phyloP scores from a whole-genome alignment of 2,888 invertebrate genomes.

The Eledona agricola region DNA sequence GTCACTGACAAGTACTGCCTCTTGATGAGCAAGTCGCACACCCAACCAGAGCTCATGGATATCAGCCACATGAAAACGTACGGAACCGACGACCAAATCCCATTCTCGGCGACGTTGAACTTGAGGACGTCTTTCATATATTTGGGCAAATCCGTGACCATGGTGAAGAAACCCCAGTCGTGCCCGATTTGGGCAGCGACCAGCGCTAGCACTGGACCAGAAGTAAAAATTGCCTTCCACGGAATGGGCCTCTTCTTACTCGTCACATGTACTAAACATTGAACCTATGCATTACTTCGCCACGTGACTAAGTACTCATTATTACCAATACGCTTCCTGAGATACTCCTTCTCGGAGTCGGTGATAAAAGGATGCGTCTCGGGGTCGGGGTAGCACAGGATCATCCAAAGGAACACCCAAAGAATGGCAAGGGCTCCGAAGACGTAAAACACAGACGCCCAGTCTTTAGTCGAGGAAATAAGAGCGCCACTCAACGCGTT shows the following conservation, averaged over 20 bases:
- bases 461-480: slow-evolving; percentile 71
- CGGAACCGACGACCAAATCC: slow-evolving; percentile 70
- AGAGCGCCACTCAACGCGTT: slow-evolving; percentile 74
- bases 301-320: slow-evolving; percentile 2
- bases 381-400: slow-evolving; percentile 66
- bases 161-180: slow-evolving; percentile 76
- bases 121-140: slow-evolving; percentile 75
- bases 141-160: slow-evolving; percentile 76
- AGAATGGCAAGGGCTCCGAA: slow-evolving; percentile 78
- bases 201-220: slow-evolving; percentile 77
- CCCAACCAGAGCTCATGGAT: slow-evolving; percentile 70
- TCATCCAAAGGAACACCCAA: slow-evolving; percentile 68
- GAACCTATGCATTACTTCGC: neutral
- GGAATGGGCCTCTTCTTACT: slow-evolving; percentile 47
- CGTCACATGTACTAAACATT: slow-evolving; percentile 38
- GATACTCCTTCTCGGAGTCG: slow-evolving; percentile 37
- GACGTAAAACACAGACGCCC: slow-evolving; percentile 82
- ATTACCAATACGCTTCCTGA: slow-evolving; percentile 28
- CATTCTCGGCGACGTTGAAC: slow-evolving; percentile 72
- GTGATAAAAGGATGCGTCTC: slow-evolving; percentile 70
- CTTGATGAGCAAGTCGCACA: slow-evolving; percentile 75
- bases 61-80: slow-evolving; percentile 74
- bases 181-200: slow-evolving; percentile 77
- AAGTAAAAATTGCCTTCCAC: slow-evolving; percentile 75
- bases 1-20: slow-evolving; percentile 67